Evolutionary conservation across 2,888 invertebrate species (phyloP).

Genomic region (Ennomos erosarius): DNA sequence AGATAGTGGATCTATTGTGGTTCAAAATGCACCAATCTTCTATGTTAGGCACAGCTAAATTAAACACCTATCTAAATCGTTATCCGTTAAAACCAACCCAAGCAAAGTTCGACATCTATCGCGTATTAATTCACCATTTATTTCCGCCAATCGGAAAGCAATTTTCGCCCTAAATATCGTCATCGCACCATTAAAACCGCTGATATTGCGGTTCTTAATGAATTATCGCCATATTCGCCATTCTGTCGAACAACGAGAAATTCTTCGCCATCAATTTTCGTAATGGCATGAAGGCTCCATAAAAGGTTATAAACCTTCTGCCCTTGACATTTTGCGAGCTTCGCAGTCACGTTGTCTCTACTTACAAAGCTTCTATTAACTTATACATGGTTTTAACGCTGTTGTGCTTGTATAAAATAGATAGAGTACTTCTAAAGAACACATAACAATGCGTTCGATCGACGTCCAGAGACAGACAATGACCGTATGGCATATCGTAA

Average conservation of each 20-base stretch:
- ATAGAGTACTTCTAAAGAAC: no score
- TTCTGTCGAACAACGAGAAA: slow-evolving; percentile 33
- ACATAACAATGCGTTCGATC: no score
- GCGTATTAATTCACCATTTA: slow-evolving; percentile 22
- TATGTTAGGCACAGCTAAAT: not conserved
- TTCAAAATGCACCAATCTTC: no score
- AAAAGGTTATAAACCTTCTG: slow-evolving; percentile 34
- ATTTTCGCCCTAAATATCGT: slow-evolving; percentile 50
- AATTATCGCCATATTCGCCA: slow-evolving; percentile 37
- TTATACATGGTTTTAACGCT: no score
- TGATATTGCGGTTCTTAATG: slow-evolving; percentile 40
- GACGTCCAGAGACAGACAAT: no score
- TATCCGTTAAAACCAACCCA: not conserved
- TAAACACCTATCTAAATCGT: not conserved
- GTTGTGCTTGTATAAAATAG: no score
- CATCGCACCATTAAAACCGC: slow-evolving; percentile 46
- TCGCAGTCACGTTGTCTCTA: slow-evolving; percentile 20
- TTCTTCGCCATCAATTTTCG: slow-evolving; percentile 35
- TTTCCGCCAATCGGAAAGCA: slow-evolving; percentile 37
- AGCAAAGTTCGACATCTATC: slow-evolving; percentile 9
- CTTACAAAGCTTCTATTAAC: not conserved
- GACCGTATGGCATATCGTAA: no score
- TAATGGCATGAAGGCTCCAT: slow-evolving; percentile 26
- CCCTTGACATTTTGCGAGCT: slow-evolving; percentile 36
- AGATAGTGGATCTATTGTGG: no score